These are phyloP conservation scores for Reticulitermes speratus DNA, from an alignment of 1,140 invertebrate genomes.

Conservation along the genomic window DNA sequence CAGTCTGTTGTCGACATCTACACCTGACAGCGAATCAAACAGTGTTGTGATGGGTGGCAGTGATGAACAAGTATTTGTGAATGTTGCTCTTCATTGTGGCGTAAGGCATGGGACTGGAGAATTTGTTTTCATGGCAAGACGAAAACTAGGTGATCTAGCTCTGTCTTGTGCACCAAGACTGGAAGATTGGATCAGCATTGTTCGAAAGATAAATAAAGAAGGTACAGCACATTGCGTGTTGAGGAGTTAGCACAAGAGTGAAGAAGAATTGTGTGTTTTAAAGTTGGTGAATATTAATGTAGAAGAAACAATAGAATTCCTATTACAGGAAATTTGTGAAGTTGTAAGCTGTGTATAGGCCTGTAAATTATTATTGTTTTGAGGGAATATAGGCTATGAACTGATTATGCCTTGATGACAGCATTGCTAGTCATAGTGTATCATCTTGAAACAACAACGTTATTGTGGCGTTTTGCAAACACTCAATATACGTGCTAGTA, in stretches of 20 bases:
- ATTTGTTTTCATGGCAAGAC: constrained; percentile 76
- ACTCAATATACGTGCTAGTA: too few species aligned
- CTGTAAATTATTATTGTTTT: too few species aligned
- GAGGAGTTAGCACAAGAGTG: constrained; percentile 44
- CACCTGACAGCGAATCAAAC: constrained; percentile 37
- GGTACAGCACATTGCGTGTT: constrained; percentile 66
- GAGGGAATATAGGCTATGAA: too few species aligned
- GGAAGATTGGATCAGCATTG: constrained; percentile 64
- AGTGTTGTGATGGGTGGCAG: constrained; percentile 40
- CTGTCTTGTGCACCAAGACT: constrained; percentile 71
- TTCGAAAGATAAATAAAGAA: constrained; percentile 55
- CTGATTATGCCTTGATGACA: too few species aligned
- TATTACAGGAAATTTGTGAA: too few species aligned
- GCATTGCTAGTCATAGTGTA: too few species aligned
- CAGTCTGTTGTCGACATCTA: neutral
- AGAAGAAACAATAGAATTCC: neutral
- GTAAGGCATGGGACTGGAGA: constrained; percentile 68
- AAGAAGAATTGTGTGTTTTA: neutral
- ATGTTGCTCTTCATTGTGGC: constrained; percentile 66
- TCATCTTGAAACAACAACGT: too few species aligned
- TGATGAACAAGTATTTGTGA: constrained; percentile 47
- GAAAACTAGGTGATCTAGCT: constrained; percentile 66
- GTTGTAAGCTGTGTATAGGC: too few species aligned
- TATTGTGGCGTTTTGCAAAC: too few species aligned
- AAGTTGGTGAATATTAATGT: neutral